Evolutionary conservation across 2,888 invertebrate genomes (phyloP), one percentile per base, ranked within the genome.

Genomic region (Eristalis arbustorum): DNA sequence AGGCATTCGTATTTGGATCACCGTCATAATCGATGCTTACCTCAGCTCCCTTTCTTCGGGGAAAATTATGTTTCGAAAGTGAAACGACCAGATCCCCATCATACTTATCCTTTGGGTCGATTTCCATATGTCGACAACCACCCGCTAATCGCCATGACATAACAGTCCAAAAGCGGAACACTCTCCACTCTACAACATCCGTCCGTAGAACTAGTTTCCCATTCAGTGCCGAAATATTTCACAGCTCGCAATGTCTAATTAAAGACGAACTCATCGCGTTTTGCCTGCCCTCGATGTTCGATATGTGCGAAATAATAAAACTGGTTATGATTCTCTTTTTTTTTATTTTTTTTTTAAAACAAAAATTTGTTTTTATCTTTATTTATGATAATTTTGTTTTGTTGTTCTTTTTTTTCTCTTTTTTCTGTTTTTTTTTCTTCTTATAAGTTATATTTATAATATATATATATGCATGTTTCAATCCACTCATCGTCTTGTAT

Each of bases 401-500:
- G 59, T 81, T 81, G 56, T 56, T 22, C 68, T 85, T 79, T 68
- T 77, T 74, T 66, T 76, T 71, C 63, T 67, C n/a, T 57, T 40
- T 63, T 62, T 75, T 63, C 31, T 31, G 25, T 59, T 28, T 73
- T 76, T 72, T 69, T 78, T 75, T 31, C 71, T 73, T 22, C 57
- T 78, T 73, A 49, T 69, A 49, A 67, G 25, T 56, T 69, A 64
- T 80, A 69, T 79, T 57, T 71, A 73, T 80, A 49, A 80, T 88
- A 80, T 89, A 76, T 88, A 88, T 84, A 67, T 82, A 84, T 81
- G 66, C 75, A 81, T 88, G 76, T 81, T 80, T 78, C 69, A 80
- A 84, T 81, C 74, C 85, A 77, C 83, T 88, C 89, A 89, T 88
- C 88, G 88, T 89, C 85, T 69, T 79, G 82, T 84, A 63, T 82